Base-by-base conservation (phyloP, 2,888 invertebrate genomes). In the Epsilonema sp. region DNA sequence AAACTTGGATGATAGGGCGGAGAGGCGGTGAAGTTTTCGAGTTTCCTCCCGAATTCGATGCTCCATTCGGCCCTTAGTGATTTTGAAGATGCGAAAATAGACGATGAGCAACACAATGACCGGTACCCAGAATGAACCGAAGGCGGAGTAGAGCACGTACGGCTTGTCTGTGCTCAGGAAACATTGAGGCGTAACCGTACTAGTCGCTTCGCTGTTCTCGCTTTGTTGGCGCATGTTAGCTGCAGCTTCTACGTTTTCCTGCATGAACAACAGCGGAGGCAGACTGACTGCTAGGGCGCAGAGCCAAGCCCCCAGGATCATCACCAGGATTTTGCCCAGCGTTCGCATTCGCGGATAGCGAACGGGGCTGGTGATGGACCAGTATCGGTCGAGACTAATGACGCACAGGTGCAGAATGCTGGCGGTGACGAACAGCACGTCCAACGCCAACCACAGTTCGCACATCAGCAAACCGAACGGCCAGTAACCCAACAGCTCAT, bases 121-220 rank as follows among this genome's bases (percentile, higher is more conserved):
- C 52, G 97, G 94, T 67, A 97, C 86, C 76, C 89, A 97, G 76
- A 97, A 97, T 63, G 92, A 94, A 59, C 94, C 94, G 61, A 90
- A 76, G 21, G 92, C 87, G 21, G 92, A 94, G 72, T 94, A 97
- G 50, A 94, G 73, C 65, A 94, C 92, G 31, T 31, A 31, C 31
- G 11, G 8, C 31, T 16, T 13, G 16, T 31, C 31, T 8, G 8
- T 16, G 16, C 8, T 13, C 31, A 31, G 31, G 8, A 31, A 8
- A 31, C 31, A 31, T 16, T 31, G 31, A 31, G n/a, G n/a, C n/a
- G n/a, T n/a, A n/a, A n/a, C n/a, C n/a, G n/a, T n/a, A n/a, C n/a
- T n/a, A n/a, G n/a, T n/a, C n/a, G n/a, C n/a, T n/a, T n/a, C n/a
- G n/a, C n/a, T n/a, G n/a, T n/a, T n/a, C n/a, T n/a, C n/a, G n/a